These are phyloP conservation scores for Natrix natrix DNA, from an alignment of 2,797 vertebrate genomes.

Conservation along the genomic window DNA sequence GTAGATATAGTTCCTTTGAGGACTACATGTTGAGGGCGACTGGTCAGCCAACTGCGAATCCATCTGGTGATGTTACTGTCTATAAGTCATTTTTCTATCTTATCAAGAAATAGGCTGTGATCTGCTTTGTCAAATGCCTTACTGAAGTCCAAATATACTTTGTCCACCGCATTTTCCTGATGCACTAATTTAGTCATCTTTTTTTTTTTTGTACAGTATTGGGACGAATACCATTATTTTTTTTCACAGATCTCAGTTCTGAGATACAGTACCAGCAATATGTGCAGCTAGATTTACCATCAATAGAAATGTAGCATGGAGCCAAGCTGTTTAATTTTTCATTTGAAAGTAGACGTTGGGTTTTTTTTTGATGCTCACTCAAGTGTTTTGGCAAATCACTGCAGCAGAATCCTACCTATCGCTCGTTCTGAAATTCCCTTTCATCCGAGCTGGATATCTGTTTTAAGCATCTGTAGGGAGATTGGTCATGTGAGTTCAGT, in stretches of 20 bases:
- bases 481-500: neutral
- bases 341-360: neutral
- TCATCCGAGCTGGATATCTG: neutral
- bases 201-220: neutral
- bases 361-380: neutral
- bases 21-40: neutral
- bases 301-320: neutral
- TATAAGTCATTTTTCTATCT: neutral
- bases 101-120: neutral
- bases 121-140: neutral
- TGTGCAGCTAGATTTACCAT: neutral
- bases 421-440: neutral
- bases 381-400: neutral
- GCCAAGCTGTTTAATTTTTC: neutral
- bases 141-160: neutral
- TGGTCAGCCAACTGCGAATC: neutral
- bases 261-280: neutral
- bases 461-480: neutral
- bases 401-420: neutral
- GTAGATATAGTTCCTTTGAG: neutral
- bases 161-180: neutral
- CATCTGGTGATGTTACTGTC: neutral
- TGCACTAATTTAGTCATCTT: neutral
- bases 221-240: neutral
- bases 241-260: neutral